These are phyloP conservation scores for Dicentrarchus labrax DNA, from an alignment of 2,113 vertebrate species.

Conservation along the genomic window DNA sequence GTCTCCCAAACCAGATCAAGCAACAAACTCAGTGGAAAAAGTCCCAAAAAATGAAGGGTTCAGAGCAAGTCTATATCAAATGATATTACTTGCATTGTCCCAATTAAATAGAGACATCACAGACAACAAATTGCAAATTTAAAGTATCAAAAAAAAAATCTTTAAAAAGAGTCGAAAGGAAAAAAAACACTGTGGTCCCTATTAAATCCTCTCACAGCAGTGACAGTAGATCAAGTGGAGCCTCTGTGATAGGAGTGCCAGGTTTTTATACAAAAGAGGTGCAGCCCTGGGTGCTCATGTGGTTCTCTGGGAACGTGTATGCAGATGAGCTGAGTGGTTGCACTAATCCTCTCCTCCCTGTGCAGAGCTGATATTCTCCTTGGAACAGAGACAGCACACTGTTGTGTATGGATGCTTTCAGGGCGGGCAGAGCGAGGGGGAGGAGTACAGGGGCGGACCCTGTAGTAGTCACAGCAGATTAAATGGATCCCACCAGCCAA, in stretches of 20 bases:
- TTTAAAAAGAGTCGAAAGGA: conserved; percentile 28
- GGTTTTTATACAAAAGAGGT: conserved; percentile 73
- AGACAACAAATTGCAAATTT: conserved; percentile 11
- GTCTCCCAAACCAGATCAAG: conserved; percentile 33
- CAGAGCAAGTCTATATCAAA: conserved; percentile 58
- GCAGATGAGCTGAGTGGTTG: conserved; percentile 84
- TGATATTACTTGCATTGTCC: conserved; percentile 65
- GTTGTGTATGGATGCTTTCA: conserved; percentile 84
- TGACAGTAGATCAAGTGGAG: conserved; percentile 60
- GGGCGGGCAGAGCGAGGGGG: conserved; percentile 80
- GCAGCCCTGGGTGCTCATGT: conserved; percentile 70
- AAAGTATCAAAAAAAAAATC: neutral
- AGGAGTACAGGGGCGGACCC: conserved; percentile 81
- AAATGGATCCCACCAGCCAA: conserved; percentile 90
- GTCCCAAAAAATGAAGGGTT: conserved; percentile 46
- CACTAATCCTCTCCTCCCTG: conserved; percentile 87
- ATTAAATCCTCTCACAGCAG: conserved; percentile 64
- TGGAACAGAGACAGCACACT: conserved; percentile 86
- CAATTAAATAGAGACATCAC: conserved; percentile 50
- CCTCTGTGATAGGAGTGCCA: conserved; percentile 57
- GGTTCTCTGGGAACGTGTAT: conserved; percentile 80
- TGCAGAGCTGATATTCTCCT: conserved; percentile 87
- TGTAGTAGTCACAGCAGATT: conserved; percentile 81
- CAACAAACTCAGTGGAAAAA: conserved; percentile 25
- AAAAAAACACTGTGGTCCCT: conserved; percentile 37